These are phyloP conservation scores for Pangasianodon hypophthalmus DNA, from an alignment of 2,113 vertebrate species.

Conservation along the genomic window DNA sequence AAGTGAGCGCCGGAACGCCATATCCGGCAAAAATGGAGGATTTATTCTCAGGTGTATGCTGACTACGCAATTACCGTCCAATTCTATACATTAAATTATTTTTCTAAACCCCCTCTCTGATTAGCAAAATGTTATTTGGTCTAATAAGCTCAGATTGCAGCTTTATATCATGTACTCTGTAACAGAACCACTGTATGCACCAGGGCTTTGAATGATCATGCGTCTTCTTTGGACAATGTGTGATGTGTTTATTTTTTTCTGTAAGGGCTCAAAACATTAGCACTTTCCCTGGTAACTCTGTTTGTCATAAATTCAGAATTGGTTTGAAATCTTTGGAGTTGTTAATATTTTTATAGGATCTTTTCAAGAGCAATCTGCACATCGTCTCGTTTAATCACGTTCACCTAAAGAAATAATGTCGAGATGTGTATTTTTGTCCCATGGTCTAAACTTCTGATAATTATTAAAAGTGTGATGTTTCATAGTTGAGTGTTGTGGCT, in stretches of 20 bases:
- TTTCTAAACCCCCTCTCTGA: background rate
- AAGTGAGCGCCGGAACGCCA: conserved; percentile 45
- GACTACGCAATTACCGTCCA: conserved; percentile 10
- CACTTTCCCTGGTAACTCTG: background rate
- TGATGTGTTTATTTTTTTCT: background rate
- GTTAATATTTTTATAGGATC: background rate
- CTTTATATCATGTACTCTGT: background rate
- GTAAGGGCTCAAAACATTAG: background rate
- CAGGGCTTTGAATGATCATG: background rate
- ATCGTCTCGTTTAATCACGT: background rate
- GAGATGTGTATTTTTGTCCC: conserved; percentile 30
- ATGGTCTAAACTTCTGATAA: background rate
- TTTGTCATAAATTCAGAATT: background rate
- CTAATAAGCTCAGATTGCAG: background rate
- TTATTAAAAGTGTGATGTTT: conserved; percentile 22
- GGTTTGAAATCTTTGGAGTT: background rate
- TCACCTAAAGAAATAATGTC: background rate
- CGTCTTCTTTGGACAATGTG: background rate
- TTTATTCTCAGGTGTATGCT: conserved; percentile 45
- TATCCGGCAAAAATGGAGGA: conserved; percentile 10
- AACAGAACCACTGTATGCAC: background rate
- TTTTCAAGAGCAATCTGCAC: background rate
- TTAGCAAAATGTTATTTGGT: background rate
- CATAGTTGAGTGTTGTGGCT: background rate
- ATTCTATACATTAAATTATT: conserved; percentile 28